phyloP scores from a whole-genome alignment of 2,888 invertebrate genomes.

The Sinohyriopsis cumingii region DNA sequence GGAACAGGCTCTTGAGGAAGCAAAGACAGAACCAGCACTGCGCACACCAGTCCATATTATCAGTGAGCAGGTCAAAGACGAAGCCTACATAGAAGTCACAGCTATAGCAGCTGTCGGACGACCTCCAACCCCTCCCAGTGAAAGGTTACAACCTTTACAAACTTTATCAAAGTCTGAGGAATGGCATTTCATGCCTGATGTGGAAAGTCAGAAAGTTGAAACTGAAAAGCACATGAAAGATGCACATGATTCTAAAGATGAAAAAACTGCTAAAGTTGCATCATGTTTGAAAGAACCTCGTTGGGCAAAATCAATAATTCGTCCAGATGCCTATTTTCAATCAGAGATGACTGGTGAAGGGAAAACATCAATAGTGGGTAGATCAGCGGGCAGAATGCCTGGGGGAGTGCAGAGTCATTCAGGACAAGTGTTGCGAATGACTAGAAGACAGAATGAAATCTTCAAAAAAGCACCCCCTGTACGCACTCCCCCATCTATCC shows the following conservation, averaged over 20 bases:
- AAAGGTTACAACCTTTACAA: constrained; percentile 26
- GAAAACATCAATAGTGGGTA: constrained; percentile 48
- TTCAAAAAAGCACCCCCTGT: constrained; percentile 51
- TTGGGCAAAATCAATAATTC: constrained; percentile 37
- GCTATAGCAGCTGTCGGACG: constrained; percentile 39
- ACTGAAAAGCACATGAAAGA: constrained; percentile 10
- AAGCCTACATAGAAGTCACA: constrained; percentile 48
- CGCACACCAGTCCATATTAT: background rate
- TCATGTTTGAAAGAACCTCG: constrained; percentile 4
- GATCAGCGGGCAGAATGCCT: constrained; percentile 61
- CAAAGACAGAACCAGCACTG: too few species aligned
- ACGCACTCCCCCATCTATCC: constrained; percentile 66
- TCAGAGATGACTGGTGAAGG: constrained; percentile 11
- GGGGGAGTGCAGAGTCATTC: constrained; percentile 40
- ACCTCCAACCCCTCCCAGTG: constrained; percentile 26
- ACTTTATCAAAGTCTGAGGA: constrained; percentile 38
- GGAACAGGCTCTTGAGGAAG: too few species aligned
- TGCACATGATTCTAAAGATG: constrained; percentile 1
- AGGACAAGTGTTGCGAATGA: constrained; percentile 52
- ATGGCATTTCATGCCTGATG: constrained; percentile 48
- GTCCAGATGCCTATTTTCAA: constrained; percentile 46
- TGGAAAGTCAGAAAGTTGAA: constrained; percentile 21
- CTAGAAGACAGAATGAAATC: constrained; percentile 47
- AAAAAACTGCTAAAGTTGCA: background rate
- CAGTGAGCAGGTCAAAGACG: constrained; percentile 28